phyloP scores from a whole-genome alignment of 1,140 invertebrate species.

The Drosophila erecta region DNA sequence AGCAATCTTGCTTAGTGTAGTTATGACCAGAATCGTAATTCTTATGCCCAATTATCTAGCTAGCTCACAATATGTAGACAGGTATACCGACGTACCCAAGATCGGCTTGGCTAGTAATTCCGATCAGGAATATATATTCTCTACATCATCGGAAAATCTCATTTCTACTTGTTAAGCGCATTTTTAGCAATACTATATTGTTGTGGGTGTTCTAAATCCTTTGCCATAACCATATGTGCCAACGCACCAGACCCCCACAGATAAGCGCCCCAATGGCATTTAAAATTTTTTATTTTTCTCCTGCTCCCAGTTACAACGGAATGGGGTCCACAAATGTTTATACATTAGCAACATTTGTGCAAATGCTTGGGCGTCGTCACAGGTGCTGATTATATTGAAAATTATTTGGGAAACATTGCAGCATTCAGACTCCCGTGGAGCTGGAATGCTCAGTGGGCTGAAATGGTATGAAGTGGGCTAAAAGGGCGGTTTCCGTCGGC shows the following conservation, averaged over 20 bases:
- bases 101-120: too few species aligned
- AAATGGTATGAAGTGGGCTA: background rate
- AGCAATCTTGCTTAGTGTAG: too few species aligned
- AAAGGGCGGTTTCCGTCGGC: background rate
- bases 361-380: constrained; percentile 52
- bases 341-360: constrained; percentile 80
- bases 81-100: too few species aligned
- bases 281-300: constrained; percentile 53
- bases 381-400: constrained; percentile 81
- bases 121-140: too few species aligned
- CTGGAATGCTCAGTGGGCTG: constrained; percentile 3
- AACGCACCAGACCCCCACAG: constrained; percentile 17
- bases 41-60: too few species aligned
- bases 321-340: constrained; percentile 63
- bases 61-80: too few species aligned
- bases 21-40: too few species aligned
- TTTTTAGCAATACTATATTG: too few species aligned
- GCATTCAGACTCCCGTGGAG: constrained; percentile 20
- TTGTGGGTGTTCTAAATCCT: too few species aligned
- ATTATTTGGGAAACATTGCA: constrained; percentile 79
- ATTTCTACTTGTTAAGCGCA: too few species aligned
- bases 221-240: constrained; percentile 49
- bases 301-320: constrained; percentile 17
- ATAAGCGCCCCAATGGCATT: constrained; percentile 33
- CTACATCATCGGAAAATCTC: too few species aligned